Evolutionary conservation across 2,797 vertebrate genomes (phyloP), one percentile per base, ranked within the genome.

Genomic region (Lepus townsendii): DNA sequence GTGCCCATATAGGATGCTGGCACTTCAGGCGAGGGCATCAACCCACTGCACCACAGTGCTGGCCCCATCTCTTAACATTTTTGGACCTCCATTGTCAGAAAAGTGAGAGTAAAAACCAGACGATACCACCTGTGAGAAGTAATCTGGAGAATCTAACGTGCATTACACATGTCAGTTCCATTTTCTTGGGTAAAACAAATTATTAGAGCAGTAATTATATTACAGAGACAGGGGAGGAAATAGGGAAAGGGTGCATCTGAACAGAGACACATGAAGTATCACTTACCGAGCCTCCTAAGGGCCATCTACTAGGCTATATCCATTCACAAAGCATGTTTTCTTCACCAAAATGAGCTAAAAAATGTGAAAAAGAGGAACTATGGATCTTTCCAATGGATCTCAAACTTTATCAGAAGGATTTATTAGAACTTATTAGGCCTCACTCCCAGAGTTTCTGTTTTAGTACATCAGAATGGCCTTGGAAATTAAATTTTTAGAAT

Each of bases 401-500:
- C 24, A 88, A 66, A 62, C 2, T 22, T 84, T 26, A 66, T 69
- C 22, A 63, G n/a, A 22, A 80, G 69, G 5, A 0, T 24, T 75
- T 83, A 17, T 32, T 84, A 75, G 68, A 94, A n/a, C 17, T 57
- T 20, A 84, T 71, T 47, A 47, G 10, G 52, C 5, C 3, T 57
- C 7, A 20, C 35, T 83, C 32, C 35, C 68, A 77, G 26, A 95
- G 63, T 71, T 86, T 95, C 32, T 95, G 69, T 80, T 84, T 95
- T 32, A 90, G 17, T 75, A 32, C 26, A 9, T 88, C 76, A 75
- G 38, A 75, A 86, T 38, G 47, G 16, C 27, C 30, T 27, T 72
- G 27, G 3, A 95, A 83, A 85, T 72, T 65, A 32, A 12, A 76
- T 62, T 93, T 88, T 72, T 79, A 80, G 22, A 69, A 90, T 91